Conservation (phyloP, 2,888 invertebrate genomes). For the Yponomeuta malinellus region DNA sequence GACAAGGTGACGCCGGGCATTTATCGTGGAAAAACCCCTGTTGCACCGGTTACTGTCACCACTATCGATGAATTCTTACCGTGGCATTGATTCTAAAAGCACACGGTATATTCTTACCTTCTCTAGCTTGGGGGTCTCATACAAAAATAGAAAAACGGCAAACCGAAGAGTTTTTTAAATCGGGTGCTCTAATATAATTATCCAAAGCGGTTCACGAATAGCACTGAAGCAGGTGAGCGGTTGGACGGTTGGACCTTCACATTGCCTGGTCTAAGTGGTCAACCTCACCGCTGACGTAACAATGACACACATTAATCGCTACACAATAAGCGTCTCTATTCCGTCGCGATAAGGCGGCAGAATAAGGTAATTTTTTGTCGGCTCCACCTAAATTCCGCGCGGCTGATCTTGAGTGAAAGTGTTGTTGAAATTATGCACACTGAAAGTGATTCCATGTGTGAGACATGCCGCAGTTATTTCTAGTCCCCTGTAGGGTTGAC, state of each 20-base stretch:
- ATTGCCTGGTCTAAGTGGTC: constrained; percentile 37
- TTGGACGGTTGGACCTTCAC: constrained; percentile 51
- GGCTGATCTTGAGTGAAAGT: constrained; percentile 9
- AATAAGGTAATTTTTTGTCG: neutral
- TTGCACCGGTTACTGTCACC: too few relatives aligned
- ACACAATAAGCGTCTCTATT: constrained; percentile 30
- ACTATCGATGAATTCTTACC: too few relatives aligned
- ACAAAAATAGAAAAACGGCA: neutral
- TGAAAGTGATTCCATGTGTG: constrained; percentile 4
- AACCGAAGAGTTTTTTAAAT: neutral
- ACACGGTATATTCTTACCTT: too few relatives aligned
- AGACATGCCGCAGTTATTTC: neutral
- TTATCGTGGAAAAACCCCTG: too few relatives aligned
- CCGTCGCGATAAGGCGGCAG: neutral
- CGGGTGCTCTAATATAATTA: neutral
- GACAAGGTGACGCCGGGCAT: too few relatives aligned
- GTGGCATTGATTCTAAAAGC: too few relatives aligned
- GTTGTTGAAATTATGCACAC: constrained; percentile 2
- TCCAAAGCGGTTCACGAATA: neutral
- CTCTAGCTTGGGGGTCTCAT: too few relatives aligned
- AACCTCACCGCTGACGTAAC: constrained; percentile 45
- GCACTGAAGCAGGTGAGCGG: neutral
- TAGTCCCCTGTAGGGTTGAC: neutral
- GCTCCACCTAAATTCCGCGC: constrained; percentile 9
- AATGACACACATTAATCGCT: constrained; percentile 29